Conservation (phyloP, 2,888 invertebrate species). For the Cosmia trapezina region DNA sequence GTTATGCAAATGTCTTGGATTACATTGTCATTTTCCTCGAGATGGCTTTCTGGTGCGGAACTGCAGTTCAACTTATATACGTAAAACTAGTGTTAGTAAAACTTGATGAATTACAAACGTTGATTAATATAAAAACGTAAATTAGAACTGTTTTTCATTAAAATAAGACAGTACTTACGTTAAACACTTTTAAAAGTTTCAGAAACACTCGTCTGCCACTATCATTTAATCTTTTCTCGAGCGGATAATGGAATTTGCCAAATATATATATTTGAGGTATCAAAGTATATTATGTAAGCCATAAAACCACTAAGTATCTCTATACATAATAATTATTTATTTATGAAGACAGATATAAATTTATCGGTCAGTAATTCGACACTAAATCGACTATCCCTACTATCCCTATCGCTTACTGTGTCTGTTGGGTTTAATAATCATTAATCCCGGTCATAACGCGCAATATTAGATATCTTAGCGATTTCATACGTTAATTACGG, state of each 20-base stretch:
- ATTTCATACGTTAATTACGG: constrained; percentile 49
- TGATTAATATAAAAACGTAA: constrained; percentile 18
- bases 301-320: not conserved
- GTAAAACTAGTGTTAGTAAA: constrained; percentile 17
- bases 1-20: constrained; percentile 59
- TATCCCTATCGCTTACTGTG: constrained; percentile 33
- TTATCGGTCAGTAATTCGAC: constrained; percentile 45
- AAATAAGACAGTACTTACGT: not conserved
- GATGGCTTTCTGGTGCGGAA: constrained; percentile 51
- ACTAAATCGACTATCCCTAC: constrained; percentile 36
- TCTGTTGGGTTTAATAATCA: constrained; percentile 47
- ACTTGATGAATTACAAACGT: constrained; percentile 16
- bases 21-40: constrained; percentile 57
- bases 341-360: constrained; percentile 46
- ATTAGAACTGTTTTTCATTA: not conserved
- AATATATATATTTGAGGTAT: not conserved
- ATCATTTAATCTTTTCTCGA: not conserved
- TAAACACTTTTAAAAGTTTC: not conserved
- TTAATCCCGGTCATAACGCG: constrained; percentile 54
- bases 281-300: not conserved
- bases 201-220: not conserved
- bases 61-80: constrained; percentile 55
- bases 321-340: constrained; percentile 12
- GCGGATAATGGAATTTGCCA: not conserved
- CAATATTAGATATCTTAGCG: constrained; percentile 51